Evolutionary conservation across 1,140 invertebrate genomes (phyloP), one percentile per base, ranked within the genome.

Genomic region (Aphaenogaster ashmeadi): DNA sequence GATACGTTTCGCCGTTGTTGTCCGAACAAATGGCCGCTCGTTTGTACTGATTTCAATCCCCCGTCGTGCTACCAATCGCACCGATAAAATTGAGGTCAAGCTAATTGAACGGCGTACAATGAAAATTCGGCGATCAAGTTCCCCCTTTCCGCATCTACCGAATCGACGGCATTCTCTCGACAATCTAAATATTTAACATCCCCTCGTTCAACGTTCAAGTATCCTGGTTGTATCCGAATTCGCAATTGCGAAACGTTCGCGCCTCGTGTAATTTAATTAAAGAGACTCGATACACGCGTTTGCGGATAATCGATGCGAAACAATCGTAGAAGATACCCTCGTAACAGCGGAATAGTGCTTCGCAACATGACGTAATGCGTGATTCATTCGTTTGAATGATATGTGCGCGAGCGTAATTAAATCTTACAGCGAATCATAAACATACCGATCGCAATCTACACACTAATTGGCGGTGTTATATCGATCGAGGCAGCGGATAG

Each of bases 11-110:
- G 52, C 21, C 50, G 54, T 74, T 84, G 80, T 84, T 75, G 67
- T 47, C 6, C n/a, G 18, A 75, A 84, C 56, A 75, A 84, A 84
- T 74, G 27, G 80, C 47, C 18, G 56, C 69, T 62, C 80, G 69
- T 84, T 84, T 84, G 74, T 83, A 75, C 54, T 11, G 80, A 74
- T 84, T 75, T 75, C 54, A 60, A 62, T 75, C 80, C 27, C 27
- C 18, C 13, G 52, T 0, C 64, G 27, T n/a, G 80, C 69, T 84
- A 75, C 62, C 69, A 60, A 62, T 84, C 33, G 67, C n/a, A 7
- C 52, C 52, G 80, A 84, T 84, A 84, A 84, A 81, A 84, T 62
- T 33, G 54, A 56, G 52, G 67, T 27, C 38, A 44, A 15, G 15
- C 69, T 84, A 84, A 84, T 84, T 75, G 69, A 84, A 75, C 54